Evolutionary conservation across 1,140 invertebrate species (phyloP), one percentile per base, ranked within the genome.

Genomic region (Diorhabda carinulata): DNA sequence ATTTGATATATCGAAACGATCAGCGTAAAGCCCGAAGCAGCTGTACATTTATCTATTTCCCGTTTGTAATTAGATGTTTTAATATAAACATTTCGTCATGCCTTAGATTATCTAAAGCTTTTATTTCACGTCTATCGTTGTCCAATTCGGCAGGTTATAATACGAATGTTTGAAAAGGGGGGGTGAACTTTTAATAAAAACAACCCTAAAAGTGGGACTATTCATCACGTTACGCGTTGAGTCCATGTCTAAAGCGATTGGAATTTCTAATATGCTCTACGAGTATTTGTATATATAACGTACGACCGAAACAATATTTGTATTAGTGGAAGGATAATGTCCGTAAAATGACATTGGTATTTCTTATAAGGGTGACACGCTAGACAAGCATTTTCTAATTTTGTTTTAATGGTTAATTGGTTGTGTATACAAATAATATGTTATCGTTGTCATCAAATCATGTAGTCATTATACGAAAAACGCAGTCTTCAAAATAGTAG

Each of bases 41-140:
- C 47, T 52, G 47, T 52, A 52, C 47, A 8, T 25, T 25, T 25
- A 25, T 52, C 47, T 52, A 52, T 52, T 52, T 52, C 47, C 47
- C 47, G 47, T 52, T 52, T 52, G 47, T 52, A 52, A 52, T 52
- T 52, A 52, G 47, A 52, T 52, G 47, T 52, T 52, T 52, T 52
- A 52, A 52, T 52, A 52, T 52, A 52, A 52, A 52, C 47, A 52
- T 52, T 52, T 52, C 47, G 47, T 52, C 47, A 52, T 52, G 47
- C 47, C 47, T 52, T 52, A 52, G 47, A 52, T 52, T 52, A 52
- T 52, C 47, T 52, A 52, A 52, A 52, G 47, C 47, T 52, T 52
- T 52, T 52, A 52, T 52, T 52, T 52, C 47, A 52, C 47, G 47
- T 52, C 6, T 52, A 52, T 52, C 47, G 47, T 52, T 52, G 47